phyloP scores from a whole-genome alignment of 2,113 vertebrate species.

The Spermophilus dauricus region DNA sequence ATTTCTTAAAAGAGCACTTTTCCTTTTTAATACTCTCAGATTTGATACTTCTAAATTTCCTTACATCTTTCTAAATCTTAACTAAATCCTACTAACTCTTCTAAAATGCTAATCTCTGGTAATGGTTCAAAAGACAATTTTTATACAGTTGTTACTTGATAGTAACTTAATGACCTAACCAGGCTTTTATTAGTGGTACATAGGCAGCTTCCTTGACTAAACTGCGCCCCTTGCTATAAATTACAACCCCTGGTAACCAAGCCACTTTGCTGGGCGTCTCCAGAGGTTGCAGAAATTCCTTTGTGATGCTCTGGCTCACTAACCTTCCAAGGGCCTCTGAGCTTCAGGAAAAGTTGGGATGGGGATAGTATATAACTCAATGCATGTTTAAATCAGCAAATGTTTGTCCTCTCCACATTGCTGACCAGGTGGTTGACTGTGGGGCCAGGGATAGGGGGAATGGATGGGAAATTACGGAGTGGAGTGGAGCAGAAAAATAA shows the following conservation, averaged over 20 bases:
- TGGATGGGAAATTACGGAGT: background rate
- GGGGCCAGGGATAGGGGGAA: accelerated
- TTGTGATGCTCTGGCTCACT: background rate
- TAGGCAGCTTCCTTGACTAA: conserved; percentile 32
- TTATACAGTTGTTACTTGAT: conserved; percentile 37
- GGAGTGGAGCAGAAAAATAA: conserved; percentile 22
- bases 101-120: background rate
- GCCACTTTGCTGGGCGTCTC: background rate
- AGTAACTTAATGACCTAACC: background rate
- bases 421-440: background rate
- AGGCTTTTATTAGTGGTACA: background rate
- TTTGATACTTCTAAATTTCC: background rate
- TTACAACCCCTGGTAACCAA: conserved; percentile 3
- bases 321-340: background rate
- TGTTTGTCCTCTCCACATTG: background rate
- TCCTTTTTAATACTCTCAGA: conserved; percentile 1
- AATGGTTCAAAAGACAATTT: conserved; percentile 29
- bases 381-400: conserved; percentile 25
- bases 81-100: background rate
- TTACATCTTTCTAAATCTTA: conserved; percentile 16
- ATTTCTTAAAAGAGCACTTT: conserved; percentile 51
- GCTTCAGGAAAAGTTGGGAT: background rate
- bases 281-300: background rate
- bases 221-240: background rate
- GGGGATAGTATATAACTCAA: background rate